Percentiles rank a stretch among this genome's conserved stretches.
phyloP scores from a whole-genome alignment of 2,113 vertebrate genomes.

The Silurus glanis region DNA sequence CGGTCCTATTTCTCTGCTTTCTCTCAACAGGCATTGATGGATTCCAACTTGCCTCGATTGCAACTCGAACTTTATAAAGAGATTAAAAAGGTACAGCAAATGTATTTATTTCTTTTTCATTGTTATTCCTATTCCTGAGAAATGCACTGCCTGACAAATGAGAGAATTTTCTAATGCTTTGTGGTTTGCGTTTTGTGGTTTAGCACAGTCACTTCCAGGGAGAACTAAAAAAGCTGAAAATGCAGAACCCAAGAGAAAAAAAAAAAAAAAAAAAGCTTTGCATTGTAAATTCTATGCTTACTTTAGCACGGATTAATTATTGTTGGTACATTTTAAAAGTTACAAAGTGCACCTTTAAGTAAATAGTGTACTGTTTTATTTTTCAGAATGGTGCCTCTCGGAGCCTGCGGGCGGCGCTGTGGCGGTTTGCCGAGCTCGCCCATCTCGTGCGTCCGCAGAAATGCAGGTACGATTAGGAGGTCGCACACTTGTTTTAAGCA shows the following conservation, averaged over 20 bases:
- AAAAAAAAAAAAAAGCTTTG: too few relatives aligned
- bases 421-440: slow-evolving; percentile 95
- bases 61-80: slow-evolving; percentile 98
- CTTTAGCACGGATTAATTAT: not conserved
- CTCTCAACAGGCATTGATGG: slow-evolving; percentile 88
- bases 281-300: not conserved
- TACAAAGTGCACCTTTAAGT: not conserved
- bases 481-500: not conserved
- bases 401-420: slow-evolving; percentile 92
- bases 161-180: not conserved
- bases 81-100: slow-evolving; percentile 88
- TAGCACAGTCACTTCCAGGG: not conserved
- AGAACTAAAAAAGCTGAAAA: not conserved
- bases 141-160: not conserved
- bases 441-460: slow-evolving; percentile 96
- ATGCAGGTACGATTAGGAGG: slow-evolving; percentile 81
- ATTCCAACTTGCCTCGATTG: slow-evolving; percentile 90
- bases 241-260: not conserved
- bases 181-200: not conserved
- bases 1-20: not conserved
- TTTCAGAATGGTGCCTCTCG: slow-evolving; percentile 89
- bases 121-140: not conserved
- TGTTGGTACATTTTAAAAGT: not conserved
- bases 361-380: not conserved
- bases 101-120: not conserved